Evolutionary conservation across 2,113 vertebrate genomes (phyloP).

Genomic region (Mesoclemmys tuberculata): DNA sequence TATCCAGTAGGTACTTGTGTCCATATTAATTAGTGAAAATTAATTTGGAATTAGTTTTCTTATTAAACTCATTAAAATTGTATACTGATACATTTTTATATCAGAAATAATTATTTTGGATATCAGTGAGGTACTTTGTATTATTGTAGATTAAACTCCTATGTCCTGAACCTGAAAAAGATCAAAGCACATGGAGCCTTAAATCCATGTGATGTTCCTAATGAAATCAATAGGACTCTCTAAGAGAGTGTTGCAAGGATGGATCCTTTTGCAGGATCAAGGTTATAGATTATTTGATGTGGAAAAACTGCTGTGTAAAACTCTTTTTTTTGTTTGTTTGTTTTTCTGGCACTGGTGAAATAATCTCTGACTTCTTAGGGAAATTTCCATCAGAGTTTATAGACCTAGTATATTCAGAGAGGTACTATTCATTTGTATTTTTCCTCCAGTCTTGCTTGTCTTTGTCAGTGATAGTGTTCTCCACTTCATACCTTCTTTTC

Average conservation of each 20-base stretch:
- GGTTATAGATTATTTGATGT: not conserved
- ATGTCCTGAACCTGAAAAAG: not conserved
- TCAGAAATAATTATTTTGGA: not conserved
- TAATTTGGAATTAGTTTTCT: not conserved
- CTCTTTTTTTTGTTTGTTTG: not conserved
- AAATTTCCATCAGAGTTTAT: not conserved
- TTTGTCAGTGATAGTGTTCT: not conserved
- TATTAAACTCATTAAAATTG: not conserved
- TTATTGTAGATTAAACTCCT: not conserved
- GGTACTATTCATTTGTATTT: not conserved
- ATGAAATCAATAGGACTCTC: not conserved
- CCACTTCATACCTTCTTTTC: not conserved
- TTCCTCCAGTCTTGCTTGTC: not conserved
- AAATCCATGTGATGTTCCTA: not conserved
- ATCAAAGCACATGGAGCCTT: not conserved
- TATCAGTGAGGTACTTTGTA: not conserved
- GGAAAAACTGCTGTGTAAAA: not conserved
- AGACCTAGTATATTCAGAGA: not conserved
- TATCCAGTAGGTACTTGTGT: not conserved
- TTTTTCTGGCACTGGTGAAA: not conserved
- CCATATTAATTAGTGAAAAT: not conserved
- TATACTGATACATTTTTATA: not conserved
- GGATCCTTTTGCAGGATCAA: not conserved
- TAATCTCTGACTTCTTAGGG: not conserved
- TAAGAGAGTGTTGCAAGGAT: not conserved